phyloP scores from a whole-genome alignment of 37 sponge, comb jelly and placozoan species.

The Ephydatia muelleri region DNA sequence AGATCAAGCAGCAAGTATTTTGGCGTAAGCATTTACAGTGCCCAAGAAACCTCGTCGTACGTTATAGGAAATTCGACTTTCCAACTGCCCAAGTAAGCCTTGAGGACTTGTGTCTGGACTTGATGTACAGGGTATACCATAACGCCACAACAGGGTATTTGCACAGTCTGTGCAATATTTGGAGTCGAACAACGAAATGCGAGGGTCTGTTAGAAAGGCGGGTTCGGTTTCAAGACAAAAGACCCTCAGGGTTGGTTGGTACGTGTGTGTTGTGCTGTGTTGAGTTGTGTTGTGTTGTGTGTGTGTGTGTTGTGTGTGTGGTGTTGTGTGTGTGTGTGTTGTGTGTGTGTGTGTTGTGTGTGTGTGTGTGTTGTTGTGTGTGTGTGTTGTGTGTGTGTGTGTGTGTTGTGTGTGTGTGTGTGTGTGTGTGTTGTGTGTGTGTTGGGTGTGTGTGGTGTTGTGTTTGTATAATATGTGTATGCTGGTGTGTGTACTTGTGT shows the following conservation, averaged over 20 bases:
- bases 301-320: neutral
- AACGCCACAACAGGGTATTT: conserved; percentile 30
- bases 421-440: no score
- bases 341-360: no score
- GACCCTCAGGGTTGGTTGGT: conserved; percentile 41
- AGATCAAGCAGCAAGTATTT: neutral
- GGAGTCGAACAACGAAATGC: conserved; percentile 9
- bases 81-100: conserved; percentile 8
- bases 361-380: no score
- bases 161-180: conserved; percentile 39
- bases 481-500: no score
- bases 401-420: no score
- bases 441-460: no score
- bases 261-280: no score
- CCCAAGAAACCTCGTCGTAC: neutral
- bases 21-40: neutral
- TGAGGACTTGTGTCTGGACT: neutral
- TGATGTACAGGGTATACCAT: neutral
- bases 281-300: neutral
- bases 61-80: neutral
- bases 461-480: no score
- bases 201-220: conserved; percentile 76
- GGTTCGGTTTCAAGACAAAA: conserved; percentile 69
- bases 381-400: no score
- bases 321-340: no score